Conservation (phyloP, 1,140 invertebrate species). For the Nasonia longicornis region DNA sequence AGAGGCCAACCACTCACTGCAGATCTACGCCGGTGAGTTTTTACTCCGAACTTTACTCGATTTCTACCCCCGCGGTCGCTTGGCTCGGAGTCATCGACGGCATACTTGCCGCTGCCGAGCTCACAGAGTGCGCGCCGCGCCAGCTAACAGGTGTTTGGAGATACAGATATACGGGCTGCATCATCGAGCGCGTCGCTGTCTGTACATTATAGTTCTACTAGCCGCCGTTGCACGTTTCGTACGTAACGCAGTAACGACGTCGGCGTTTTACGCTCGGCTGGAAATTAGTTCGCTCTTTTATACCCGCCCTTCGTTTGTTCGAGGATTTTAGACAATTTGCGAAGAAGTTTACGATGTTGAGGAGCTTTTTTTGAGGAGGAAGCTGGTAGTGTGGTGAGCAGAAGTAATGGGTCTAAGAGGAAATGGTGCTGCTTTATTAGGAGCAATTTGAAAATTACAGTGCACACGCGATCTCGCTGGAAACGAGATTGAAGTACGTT, state of each 20-base stretch:
- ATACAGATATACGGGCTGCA: conserved; percentile 59
- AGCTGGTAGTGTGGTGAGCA: too few species aligned
- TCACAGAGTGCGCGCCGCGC: not conserved
- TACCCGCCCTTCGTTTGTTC: too few species aligned
- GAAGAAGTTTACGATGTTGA: too few species aligned
- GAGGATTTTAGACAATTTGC: too few species aligned
- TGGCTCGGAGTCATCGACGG: not conserved
- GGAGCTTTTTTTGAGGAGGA: too few species aligned
- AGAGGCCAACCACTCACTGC: conserved; percentile 65
- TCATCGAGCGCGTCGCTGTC: not conserved
- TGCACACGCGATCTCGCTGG: not conserved
- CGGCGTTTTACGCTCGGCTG: not conserved
- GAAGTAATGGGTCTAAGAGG: not conserved
- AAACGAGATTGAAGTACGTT: not conserved
- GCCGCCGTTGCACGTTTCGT: not conserved
- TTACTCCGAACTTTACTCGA: not conserved
- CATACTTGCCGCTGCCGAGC: not conserved
- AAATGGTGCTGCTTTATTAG: not conserved
- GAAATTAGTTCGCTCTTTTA: too few species aligned
- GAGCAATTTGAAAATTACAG: not conserved
- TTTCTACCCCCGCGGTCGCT: too few species aligned
- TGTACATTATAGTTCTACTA: not conserved
- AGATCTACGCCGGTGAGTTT: conserved; percentile 61
- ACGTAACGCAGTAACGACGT: not conserved
- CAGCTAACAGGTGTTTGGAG: conserved; percentile 66